phyloP scores from a whole-genome alignment of 2,888 invertebrate species.

The Hydropsyche betteni region DNA sequence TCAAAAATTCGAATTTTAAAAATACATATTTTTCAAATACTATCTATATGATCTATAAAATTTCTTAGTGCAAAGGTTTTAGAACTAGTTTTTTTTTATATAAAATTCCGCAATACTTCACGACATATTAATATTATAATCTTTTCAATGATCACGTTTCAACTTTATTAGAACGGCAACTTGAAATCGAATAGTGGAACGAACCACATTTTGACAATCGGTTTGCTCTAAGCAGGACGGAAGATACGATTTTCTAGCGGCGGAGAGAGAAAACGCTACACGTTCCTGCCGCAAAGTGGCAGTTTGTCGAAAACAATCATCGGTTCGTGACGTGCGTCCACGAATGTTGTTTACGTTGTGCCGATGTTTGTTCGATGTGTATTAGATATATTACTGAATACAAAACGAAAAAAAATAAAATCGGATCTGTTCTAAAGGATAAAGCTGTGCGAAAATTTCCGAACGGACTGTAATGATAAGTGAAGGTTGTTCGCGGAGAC shows the following conservation, averaged over 20 bases:
- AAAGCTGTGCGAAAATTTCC: no score
- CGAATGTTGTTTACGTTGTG: constrained; percentile 28
- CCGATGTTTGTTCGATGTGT: background rate
- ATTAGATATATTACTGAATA: no score
- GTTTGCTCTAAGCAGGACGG: constrained; percentile 55
- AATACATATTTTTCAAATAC: no score
- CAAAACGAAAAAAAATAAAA: background rate
- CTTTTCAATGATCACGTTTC: no score
- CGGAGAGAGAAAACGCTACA: constrained; percentile 51
- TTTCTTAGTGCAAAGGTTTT: no score
- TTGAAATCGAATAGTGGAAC: constrained; percentile 19
- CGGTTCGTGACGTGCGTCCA: constrained; percentile 34
- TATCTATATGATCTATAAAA: no score
- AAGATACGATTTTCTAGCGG: constrained; percentile 56
- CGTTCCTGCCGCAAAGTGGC: constrained; percentile 49
- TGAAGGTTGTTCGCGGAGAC: constrained; percentile 44
- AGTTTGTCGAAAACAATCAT: constrained; percentile 46
- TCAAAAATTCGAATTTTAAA: no score
- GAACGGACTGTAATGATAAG: constrained; percentile 39
- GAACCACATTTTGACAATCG: constrained; percentile 50
- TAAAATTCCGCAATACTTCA: no score
- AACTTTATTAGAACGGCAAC: no score
- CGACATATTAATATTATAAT: no score
- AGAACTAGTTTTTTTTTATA: no score
- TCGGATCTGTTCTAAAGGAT: no score